Conservation (phyloP, 2,113 vertebrate genomes). For the Epinephelus fuscoguttatus region DNA sequence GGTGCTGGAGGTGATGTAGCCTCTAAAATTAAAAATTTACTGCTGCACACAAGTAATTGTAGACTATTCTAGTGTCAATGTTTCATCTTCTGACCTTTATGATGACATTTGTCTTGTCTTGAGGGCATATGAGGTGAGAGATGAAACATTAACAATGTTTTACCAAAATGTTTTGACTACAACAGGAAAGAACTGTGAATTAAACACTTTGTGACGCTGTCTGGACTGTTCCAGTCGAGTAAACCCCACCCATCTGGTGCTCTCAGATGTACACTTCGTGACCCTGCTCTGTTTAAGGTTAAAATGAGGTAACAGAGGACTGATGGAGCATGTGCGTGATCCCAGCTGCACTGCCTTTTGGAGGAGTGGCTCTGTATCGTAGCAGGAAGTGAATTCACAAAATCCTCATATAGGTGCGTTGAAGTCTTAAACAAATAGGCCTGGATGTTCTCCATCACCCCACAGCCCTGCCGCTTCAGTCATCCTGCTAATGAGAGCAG, state of each 20-base stretch:
- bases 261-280: conserved; percentile 28
- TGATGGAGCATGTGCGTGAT: conserved; percentile 57
- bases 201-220: conserved; percentile 29
- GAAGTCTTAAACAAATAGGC: conserved; percentile 68
- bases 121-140: conserved; percentile 29
- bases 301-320: conserved; percentile 62
- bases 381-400: conserved; percentile 64
- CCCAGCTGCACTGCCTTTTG: conserved; percentile 43
- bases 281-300: conserved; percentile 62
- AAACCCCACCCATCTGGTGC: conserved; percentile 37
- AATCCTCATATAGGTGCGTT: conserved; percentile 51
- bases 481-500: conserved; percentile 73
- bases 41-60: conserved; percentile 20
- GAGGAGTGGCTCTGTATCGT: conserved; percentile 29
- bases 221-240: conserved; percentile 37
- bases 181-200: conserved; percentile 37
- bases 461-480: conserved; percentile 25
- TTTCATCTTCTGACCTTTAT: conserved; percentile 50
- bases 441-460: conserved; percentile 67
- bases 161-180: conserved; percentile 47
- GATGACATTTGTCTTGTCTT: conserved; percentile 23
- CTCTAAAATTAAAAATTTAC: conserved; percentile 50
- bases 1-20: conserved; percentile 2
- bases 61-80: conserved; percentile 36
- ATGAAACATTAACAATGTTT: conserved; percentile 66